Percentiles rank a stretch among this genome's conserved stretches.
These are phyloP conservation scores for Brachirus orientalis DNA, from an alignment of 2,113 vertebrate species.

Conservation along the genomic window DNA sequence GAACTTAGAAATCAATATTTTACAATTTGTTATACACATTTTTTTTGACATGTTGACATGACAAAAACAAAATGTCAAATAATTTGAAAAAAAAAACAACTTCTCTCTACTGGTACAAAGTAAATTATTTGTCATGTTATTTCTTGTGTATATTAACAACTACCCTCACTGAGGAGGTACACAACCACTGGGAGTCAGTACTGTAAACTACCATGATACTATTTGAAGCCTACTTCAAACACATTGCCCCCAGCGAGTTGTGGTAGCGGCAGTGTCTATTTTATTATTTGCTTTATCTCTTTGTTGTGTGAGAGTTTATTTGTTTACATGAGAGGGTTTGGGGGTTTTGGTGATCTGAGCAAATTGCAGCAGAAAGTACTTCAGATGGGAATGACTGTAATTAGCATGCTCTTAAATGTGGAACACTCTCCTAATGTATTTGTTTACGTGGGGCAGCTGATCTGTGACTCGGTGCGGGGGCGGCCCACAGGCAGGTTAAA, in stretches of 20 bases:
- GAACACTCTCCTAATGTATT: conserved; percentile 82
- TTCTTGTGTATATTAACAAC: conserved; percentile 64
- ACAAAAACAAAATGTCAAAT: no score
- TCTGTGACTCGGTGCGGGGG: conserved; percentile 80
- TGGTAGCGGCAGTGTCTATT: conserved; percentile 69
- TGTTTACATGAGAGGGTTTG: conserved; percentile 83
- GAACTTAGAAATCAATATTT: no score
- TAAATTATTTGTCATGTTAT: conserved; percentile 66
- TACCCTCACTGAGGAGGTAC: conserved; percentile 58
- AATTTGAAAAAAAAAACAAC: no score
- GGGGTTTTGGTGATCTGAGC: conserved; percentile 83
- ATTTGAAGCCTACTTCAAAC: conserved; percentile 82
- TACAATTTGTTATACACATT: no score
- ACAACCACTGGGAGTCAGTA: conserved; percentile 56
- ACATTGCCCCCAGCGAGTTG: conserved; percentile 74
- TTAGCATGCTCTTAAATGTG: conserved; percentile 84
- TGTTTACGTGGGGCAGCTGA: conserved; percentile 82
- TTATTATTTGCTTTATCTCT: conserved; percentile 80
- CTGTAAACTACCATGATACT: conserved; percentile 75
- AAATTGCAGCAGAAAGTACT: conserved; percentile 85
- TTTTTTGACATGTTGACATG: no score
- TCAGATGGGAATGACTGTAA: conserved; percentile 84
- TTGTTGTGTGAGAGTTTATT: conserved; percentile 83
- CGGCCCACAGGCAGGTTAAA: conserved; percentile 83
- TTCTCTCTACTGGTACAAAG: conserved; percentile 44